Evolutionary conservation across 2,113 vertebrate species (phyloP), one percentile per base, ranked within the genome.

Genomic region (Sprattus sprattus): DNA sequence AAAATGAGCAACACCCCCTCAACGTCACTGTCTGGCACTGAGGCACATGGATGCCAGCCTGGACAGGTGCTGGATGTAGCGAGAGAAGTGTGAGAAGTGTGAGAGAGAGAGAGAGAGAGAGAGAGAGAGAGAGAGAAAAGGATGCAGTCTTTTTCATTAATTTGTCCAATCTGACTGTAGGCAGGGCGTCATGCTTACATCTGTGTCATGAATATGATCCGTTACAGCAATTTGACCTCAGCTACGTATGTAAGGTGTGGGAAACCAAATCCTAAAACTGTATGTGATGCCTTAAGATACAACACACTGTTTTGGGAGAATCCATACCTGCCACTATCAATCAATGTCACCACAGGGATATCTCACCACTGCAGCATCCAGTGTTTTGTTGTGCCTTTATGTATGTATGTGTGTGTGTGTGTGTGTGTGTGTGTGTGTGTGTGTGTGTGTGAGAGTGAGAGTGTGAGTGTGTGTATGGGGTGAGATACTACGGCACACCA

Each of bases 1-100:
- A 39, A 18, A 83, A 88, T 88, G 85, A 92, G 86, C 81, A 44
- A 91, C 28, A 71, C 64, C 64, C 64, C 25, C 64, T 60, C 64
- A 32, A 8, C 10, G 64, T 71, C 8, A 2, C 64, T 32, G 71
- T 78, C 71, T 78, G 71, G 64, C 28, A 13, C 9, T 32, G 10
- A 11, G 64, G 71, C 71, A 78, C 71, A 78, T 28, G 28, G 10
- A 15, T 78, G 20, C 25, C 13, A 28, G 28, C 71, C 11, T 52
- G 46, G 71, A 83, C 67, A 64, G 39, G 84, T 83, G 45, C 83
- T 28, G 60, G 52, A 84, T 78, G 71, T 28, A 78, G 71, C 11
- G 9, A 39, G 71, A 78, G 71, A 78, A 2, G 4, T 75, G 78
- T 85, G 18, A 85, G 50, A 82, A 84, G 57, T 39, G 71, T 13